Evolutionary conservation across 2,888 invertebrate species (phyloP), one percentile per base, ranked within the genome.

Genomic region (Mycalesis mineus): DNA sequence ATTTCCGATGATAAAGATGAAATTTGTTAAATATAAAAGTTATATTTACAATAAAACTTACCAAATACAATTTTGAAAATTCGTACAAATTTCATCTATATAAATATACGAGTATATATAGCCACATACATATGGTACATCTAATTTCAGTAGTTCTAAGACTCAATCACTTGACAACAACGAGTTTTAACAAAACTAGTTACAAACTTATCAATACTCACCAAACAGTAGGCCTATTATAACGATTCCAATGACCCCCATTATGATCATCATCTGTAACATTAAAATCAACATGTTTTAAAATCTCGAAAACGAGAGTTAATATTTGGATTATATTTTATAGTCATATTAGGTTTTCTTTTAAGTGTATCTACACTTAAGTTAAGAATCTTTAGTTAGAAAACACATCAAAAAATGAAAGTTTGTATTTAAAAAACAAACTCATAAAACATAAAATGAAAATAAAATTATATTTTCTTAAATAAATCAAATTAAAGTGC

Each of bases 161-260:
- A 61, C 37, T 53, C 57, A 64, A 48, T 60, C 50, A 68, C 64
- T 67, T 57, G 60, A 71, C 69, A 74, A 72, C 74, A 71, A 64
- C 60, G 54, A 67, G 53, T 28, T 61, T 62, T 48, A 39, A 47
- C 14, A 17, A 57, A 14, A 54, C 28, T 28, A 50, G 7, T 9
- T 8, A 15, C 28, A 39, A 44, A 40, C 36, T 47, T 14, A 28
- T 54, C 50, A 54, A 58, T 48, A 91, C 95, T 95, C 92, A 97
- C 97, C 95, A 83, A 96, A 95, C 77, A 97, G 94, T 77, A 97
- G 94, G 73, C 95, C 95, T 75, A 96, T 91, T 82, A 96, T 93
- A 68, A 95, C 92, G 72, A 95, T 91, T 62, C 94, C 95, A 80
- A 96, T 96, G 59, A 95, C 92, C 60, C 96, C 96, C 91, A 96